Conservation (phyloP, 2,113 vertebrate species). For the Suricata suricatta region DNA sequence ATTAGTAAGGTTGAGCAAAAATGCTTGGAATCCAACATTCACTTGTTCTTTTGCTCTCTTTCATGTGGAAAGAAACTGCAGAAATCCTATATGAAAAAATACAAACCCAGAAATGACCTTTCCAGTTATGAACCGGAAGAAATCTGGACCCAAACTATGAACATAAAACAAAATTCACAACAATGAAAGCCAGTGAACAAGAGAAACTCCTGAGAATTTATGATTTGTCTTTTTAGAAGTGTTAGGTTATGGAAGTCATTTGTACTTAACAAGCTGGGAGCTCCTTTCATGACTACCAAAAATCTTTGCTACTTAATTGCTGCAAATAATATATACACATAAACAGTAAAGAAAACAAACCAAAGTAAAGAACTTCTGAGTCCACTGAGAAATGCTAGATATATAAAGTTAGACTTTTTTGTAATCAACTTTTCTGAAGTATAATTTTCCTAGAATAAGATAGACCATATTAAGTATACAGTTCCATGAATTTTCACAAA, state of each 20-base stretch:
- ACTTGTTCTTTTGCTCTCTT: not conserved
- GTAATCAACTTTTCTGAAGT: not conserved
- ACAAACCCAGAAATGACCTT: not conserved
- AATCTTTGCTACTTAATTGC: not conserved
- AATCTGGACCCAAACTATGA: constrained; percentile 25
- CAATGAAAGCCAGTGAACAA: not conserved
- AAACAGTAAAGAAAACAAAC: constrained; percentile 1
- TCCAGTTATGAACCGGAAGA: not conserved
- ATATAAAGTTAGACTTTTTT: not conserved
- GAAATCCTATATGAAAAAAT: not conserved
- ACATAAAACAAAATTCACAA: constrained; percentile 35
- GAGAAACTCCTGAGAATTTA: not conserved
- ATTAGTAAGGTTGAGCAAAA: constrained; percentile 16
- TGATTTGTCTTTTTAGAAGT: not conserved
- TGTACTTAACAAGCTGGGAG: not conserved
- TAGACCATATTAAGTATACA: not conserved
- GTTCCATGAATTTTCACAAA: not conserved
- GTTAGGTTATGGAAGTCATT: not conserved
- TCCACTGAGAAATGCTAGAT: constrained; percentile 53
- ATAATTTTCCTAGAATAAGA: not conserved
- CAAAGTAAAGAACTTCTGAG: constrained; percentile 66
- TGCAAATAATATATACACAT: not conserved
- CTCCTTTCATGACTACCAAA: constrained; percentile 27
- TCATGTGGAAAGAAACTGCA: not conserved
- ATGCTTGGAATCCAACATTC: not conserved